Base-by-base conservation (phyloP, 2,113 vertebrate species). In the Salvelinus alpinus region DNA sequence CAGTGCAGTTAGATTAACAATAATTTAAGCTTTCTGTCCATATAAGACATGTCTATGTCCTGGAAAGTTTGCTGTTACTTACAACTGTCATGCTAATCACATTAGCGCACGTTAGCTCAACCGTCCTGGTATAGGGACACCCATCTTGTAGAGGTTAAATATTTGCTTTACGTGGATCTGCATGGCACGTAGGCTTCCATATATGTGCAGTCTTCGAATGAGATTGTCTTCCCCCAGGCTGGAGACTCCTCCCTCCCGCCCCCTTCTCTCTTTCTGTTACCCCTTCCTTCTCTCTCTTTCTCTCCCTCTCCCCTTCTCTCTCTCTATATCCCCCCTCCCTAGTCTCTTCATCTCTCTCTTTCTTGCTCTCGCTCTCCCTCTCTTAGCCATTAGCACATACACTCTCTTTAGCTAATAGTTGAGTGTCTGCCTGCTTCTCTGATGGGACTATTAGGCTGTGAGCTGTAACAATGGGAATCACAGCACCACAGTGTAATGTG, bases 371-470 rank as follows among this genome's bases (percentile, higher is more conserved):
- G 0, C 24, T 24, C 64, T 25, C 24, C 6, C 24, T 25, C 22
- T 25, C n/a, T 13, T 12, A 24, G 64, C 27, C 27, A 18, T 66
- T 31, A 66, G 14, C 25, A 14, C 27, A 27, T 66, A 5, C 64
- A 13, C 82, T 87, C 71, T 77, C 70, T 74, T 88, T 85, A 81
- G 91, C 92, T 95, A 95, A 95, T 94, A 95, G 94, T 93, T 89
- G 88, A 92, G 93, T 92, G 86, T 92, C 93, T 95, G 91, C 92
- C 93, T 91, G 93, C 82, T 91, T 90, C 66, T 47, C 86, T 91
- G 91, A 93, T 90, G 87, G 94, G 88, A 91, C 93, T 94, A 95
- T 96, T 96, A 96, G 92, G 74, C 91, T 78, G 94, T 90, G 93
- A 89, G 92, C 88, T 5, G 72, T 89, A 94, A 91, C 92, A 91